Conservation (phyloP, 2,888 invertebrate genomes). For the Oscheius sp. region DNA sequence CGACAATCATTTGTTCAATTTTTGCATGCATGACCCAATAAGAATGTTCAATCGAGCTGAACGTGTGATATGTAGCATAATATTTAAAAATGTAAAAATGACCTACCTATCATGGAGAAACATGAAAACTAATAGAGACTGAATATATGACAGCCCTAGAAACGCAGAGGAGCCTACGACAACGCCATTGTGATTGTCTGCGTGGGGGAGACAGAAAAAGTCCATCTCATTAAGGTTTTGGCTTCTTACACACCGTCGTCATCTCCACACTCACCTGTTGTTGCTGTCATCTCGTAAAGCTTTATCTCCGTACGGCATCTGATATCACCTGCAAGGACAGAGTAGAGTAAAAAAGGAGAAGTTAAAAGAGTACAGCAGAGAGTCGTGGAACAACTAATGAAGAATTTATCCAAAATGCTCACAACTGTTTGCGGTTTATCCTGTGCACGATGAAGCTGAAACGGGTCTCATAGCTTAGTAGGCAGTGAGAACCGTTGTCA, state of each 20-base stretch:
- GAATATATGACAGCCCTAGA: no score
- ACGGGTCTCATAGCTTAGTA: not conserved
- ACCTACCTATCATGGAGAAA: no score
- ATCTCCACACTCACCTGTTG: slow-evolving; percentile 24
- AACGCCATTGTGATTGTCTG: no score
- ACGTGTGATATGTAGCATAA: no score
- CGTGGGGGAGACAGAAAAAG: no score
- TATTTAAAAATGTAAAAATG: no score
- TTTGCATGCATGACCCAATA: not conserved
- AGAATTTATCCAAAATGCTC: not conserved
- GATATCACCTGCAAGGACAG: not conserved
- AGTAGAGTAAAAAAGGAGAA: not conserved
- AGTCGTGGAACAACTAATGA: not conserved
- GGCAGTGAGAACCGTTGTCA: not conserved
- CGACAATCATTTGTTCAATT: not conserved
- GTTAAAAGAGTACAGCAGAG: not conserved
- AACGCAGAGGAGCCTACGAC: no score
- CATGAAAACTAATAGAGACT: no score
- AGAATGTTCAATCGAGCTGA: no score
- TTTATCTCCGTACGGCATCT: slow-evolving; percentile 26
- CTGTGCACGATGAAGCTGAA: no score
- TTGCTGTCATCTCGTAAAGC: slow-evolving; percentile 25
- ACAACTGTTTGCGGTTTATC: not conserved
- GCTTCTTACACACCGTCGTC: no score
- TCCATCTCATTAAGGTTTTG: no score